Conservation (phyloP, 2,113 vertebrate species). For the Syngnathoides biaculeatus region DNA sequence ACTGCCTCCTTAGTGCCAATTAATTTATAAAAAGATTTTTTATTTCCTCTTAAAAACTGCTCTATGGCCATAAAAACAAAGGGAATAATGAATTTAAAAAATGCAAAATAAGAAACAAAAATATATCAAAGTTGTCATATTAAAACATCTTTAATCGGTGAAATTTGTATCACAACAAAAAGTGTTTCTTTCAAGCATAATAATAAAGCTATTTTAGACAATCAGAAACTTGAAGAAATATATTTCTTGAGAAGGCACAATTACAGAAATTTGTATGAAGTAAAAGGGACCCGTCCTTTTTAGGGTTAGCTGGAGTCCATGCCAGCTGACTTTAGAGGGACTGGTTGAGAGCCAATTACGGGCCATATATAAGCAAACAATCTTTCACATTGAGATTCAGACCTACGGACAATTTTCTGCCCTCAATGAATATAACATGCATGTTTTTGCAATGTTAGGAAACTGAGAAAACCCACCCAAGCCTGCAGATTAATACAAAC, state of each 20-base stretch:
- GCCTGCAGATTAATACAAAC: too few relatives aligned
- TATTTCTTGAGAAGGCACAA: neutral
- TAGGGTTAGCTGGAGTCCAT: too few relatives aligned
- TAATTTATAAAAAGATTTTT: slow-evolving; percentile 4
- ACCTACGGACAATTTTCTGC: neutral
- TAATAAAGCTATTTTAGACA: neutral
- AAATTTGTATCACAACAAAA: neutral
- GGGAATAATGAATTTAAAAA: neutral
- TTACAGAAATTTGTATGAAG: neutral
- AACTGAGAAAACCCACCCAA: neutral
- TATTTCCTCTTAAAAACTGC: slow-evolving; percentile 1
- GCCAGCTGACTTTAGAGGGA: neutral
- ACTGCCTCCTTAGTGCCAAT: neutral
- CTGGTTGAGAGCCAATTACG: neutral
- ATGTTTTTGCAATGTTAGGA: too few relatives aligned
- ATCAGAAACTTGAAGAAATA: neutral
- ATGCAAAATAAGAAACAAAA: neutral
- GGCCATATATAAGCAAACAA: neutral
- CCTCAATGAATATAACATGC: neutral
- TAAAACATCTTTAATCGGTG: neutral
- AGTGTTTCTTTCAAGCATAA: neutral
- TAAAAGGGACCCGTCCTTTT: neutral
- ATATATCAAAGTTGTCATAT: neutral
- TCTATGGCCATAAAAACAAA: neutral
- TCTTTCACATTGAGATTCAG: neutral